phyloP scores from a whole-genome alignment of 2,113 vertebrate genomes.

The Antennarius striatus region DNA sequence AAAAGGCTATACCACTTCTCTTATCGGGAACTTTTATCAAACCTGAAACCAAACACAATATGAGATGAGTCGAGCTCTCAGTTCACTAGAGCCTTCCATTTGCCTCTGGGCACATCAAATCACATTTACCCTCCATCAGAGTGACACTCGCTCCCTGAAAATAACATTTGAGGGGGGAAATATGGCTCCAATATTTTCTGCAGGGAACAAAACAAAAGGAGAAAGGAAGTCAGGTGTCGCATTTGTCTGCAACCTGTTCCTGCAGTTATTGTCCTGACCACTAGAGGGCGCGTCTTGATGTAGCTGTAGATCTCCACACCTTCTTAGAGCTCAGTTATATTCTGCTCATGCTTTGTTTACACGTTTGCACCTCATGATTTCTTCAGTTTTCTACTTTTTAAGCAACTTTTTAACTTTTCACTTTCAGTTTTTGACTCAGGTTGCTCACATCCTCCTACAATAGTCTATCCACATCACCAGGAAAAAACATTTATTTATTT shows the following conservation, averaged over 20 bases:
- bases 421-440: too few species aligned
- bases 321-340: too few species aligned
- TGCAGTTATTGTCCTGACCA: not conserved
- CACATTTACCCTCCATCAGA: constrained; percentile 20
- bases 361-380: too few species aligned
- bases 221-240: not conserved
- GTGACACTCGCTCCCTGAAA: constrained; percentile 18
- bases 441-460: too few species aligned
- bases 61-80: constrained; percentile 7
- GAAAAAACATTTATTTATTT: too few species aligned
- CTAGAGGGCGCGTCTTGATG: too few species aligned
- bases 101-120: constrained; percentile 20
- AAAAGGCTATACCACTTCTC: too few species aligned
- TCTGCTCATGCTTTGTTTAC: too few species aligned
- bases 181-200: constrained; percentile 6
- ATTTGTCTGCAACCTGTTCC: not conserved
- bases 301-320: too few species aligned
- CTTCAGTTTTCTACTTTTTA: too few species aligned
- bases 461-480: too few species aligned
- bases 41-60: constrained; percentile 13
- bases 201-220: constrained; percentile 1
- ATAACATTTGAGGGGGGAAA: constrained; percentile 11
- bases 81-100: not conserved
- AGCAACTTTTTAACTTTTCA: too few species aligned
- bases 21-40: constrained; percentile 4